A percentile compares a stretch with the other conserved stretches of the same genome.
These are phyloP conservation scores for Sebastes glaucus DNA, from an alignment of 2,797 vertebrate species.

Conservation along the genomic window DNA sequence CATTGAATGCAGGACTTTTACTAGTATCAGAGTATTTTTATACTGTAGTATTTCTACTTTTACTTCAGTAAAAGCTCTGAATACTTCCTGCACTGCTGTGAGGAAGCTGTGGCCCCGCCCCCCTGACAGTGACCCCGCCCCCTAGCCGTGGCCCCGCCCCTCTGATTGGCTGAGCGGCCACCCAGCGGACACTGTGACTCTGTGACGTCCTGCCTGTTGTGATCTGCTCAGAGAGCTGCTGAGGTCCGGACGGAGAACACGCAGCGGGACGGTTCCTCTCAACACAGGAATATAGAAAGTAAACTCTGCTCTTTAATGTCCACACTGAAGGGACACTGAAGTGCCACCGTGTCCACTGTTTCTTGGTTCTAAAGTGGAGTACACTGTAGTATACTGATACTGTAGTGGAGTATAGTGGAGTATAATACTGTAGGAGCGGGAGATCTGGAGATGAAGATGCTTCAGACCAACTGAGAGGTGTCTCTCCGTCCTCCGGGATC, in stretches of 20 bases:
- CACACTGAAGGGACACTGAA: neutral
- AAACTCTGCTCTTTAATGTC: neutral
- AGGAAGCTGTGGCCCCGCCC: slow-evolving; percentile 61
- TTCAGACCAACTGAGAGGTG: slow-evolving; percentile 35
- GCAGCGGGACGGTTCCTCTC: slow-evolving; percentile 11
- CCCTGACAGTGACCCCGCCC: slow-evolving; percentile 72
- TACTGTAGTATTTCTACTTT: neutral
- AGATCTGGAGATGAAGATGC: slow-evolving; percentile 40
- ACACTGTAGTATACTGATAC: neutral
- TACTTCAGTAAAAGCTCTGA: neutral
- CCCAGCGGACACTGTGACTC: slow-evolving; percentile 82
- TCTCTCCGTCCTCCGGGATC: slow-evolving; percentile 49
- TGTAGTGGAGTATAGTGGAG: slow-evolving; percentile 23
- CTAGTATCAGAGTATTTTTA: neutral
- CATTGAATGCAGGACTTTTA: neutral
- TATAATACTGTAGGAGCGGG: neutral
- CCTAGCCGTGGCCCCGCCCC: slow-evolving; percentile 67
- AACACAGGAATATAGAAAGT: slow-evolving; percentile 25
- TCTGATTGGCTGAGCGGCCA: slow-evolving; percentile 60
- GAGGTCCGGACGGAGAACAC: slow-evolving; percentile 43
- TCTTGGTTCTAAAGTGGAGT: slow-evolving; percentile 21
- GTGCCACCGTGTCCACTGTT: neutral
- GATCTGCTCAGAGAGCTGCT: slow-evolving; percentile 77
- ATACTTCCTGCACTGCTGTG: neutral
- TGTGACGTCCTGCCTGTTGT: slow-evolving; percentile 74